Base-by-base conservation (phyloP, 2,888 invertebrate species). In the Diaperis boleti region DNA sequence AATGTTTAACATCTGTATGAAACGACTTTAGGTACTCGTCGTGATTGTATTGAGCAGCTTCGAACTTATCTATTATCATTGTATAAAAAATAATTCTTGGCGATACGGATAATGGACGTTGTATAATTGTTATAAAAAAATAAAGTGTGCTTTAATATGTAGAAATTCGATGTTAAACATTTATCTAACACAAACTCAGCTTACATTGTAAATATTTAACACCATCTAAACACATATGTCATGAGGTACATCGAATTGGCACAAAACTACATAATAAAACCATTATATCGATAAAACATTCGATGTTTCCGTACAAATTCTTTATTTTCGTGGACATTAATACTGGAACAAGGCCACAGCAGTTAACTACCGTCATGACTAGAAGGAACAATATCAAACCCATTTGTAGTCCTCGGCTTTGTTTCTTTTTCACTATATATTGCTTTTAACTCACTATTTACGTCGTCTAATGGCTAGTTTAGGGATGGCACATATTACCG, bases 161-260 rank as follows among this genome's bases (percentile, higher is more conserved):
- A 74, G 74, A 73, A 71, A 69, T 72, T 78, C 76, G 79, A 79
- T 79, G 79, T 79, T 79, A 79, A 79, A 79, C 78, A 79, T 79
- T 79, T 79, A 52, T 45, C 62, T 65, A 69, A 44, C 49, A 29
- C 45, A 64, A 55, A 64, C 31, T 55, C 35, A 57, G 59, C 63
- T 59, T 59, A 59, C 52, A 45, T 13, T 39, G 18, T 50, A 69
- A 65, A 66, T 72, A 69, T 67, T 68, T 69, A 68, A 65, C 62
- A 72, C 68, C 69, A 74, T 68, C 70, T 71, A 74, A 71, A 70
- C 69, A 71, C 69, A 66, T 60, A 68, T 68, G 69, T 70, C 68
- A 72, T 89, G 89, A 89, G 89, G 90, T 90, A 89, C 89, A 88
- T 85, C 86, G 85, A 89, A 89, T 89, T 90, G 90, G 90, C 90